Percentiles rank a stretch among this genome's conserved stretches.
These are phyloP conservation scores for Chloromyia formosa DNA, from an alignment of 2,888 invertebrate genomes.

Conservation along the genomic window DNA sequence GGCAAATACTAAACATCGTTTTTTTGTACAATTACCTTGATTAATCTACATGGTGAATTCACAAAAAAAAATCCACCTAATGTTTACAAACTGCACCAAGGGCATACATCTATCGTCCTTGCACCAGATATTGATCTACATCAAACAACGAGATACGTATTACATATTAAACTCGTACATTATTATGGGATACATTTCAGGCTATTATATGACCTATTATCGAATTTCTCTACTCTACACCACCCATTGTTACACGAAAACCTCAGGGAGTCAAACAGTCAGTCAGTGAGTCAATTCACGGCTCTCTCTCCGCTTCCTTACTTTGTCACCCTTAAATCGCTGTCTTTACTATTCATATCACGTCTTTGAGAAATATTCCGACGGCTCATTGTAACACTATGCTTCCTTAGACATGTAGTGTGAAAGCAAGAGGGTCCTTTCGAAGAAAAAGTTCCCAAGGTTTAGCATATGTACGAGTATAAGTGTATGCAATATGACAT, in stretches of 20 bases:
- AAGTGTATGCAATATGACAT: background rate
- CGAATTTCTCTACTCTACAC: background rate
- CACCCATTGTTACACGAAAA: background rate
- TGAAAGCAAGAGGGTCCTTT: constrained; percentile 12
- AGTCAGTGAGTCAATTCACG: background rate
- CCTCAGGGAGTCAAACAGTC: background rate
- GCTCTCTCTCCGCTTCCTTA: background rate
- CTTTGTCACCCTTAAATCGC: background rate
- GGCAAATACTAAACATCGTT: no score
- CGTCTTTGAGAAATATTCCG: constrained; percentile 35
- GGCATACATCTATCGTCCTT: no score
- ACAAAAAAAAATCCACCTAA: no score
- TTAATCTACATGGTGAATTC: no score
- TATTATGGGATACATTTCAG: constrained; percentile 16
- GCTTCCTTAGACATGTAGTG: background rate
- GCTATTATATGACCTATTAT: constrained; percentile 31
- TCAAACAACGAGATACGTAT: no score
- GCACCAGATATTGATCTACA: no score
- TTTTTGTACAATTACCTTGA: no score
- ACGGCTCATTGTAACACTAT: constrained; percentile 30
- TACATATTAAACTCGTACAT: background rate
- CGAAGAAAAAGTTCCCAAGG: background rate
- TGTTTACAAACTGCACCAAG: no score
- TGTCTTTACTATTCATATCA: constrained; percentile 27
- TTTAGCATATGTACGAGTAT: background rate